Conservation (phyloP, 30 jellyfish, hydroid and myxozoan species). For the Thelohanellus kitauei region DNA sequence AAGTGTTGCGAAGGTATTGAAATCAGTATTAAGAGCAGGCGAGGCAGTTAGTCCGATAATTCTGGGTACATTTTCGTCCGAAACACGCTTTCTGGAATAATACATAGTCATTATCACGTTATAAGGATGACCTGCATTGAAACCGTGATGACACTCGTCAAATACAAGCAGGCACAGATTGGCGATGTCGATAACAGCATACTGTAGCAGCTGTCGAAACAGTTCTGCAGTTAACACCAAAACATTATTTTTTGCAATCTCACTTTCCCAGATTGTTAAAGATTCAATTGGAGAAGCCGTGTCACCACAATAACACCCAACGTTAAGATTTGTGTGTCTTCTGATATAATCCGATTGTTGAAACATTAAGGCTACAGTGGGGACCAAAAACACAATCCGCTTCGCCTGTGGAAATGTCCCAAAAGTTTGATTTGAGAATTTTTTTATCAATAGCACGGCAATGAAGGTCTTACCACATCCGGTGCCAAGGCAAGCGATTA, state of each 20-base stretch:
- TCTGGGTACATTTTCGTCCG: constrained; percentile 19
- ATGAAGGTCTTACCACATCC: constrained; percentile 86
- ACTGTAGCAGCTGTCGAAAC: constrained; percentile 13
- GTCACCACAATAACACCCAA: constrained; percentile 45
- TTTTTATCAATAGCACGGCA: constrained; percentile 39
- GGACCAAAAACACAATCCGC: too few relatives aligned
- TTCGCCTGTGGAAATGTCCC: too few relatives aligned
- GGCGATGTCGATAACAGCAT: constrained; percentile 9
- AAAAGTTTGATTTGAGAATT: constrained; percentile 22
- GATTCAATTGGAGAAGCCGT: constrained; percentile 57
- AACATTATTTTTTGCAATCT: constrained; percentile 24
- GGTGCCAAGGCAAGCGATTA: constrained; percentile 43
- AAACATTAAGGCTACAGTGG: constrained; percentile 33
- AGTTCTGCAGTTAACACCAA: constrained; percentile 70
- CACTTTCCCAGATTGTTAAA: constrained; percentile 16
- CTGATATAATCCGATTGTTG: constrained; percentile 41
- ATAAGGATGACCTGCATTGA: constrained; percentile 56
- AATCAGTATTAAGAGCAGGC: too few relatives aligned
- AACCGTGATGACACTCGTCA: constrained; percentile 63
- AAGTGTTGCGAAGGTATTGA: too few relatives aligned
- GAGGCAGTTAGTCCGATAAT: constrained; percentile 77
- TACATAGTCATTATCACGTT: constrained; percentile 20
- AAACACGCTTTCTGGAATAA: too few relatives aligned
- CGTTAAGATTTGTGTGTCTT: constrained; percentile 14
- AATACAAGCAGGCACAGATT: constrained; percentile 19